Evolutionary conservation across 37 sponge, comb jelly and placozoan genomes (phyloP), one percentile per base, ranked within the genome.

Genomic region (Bolinopsis microptera): DNA sequence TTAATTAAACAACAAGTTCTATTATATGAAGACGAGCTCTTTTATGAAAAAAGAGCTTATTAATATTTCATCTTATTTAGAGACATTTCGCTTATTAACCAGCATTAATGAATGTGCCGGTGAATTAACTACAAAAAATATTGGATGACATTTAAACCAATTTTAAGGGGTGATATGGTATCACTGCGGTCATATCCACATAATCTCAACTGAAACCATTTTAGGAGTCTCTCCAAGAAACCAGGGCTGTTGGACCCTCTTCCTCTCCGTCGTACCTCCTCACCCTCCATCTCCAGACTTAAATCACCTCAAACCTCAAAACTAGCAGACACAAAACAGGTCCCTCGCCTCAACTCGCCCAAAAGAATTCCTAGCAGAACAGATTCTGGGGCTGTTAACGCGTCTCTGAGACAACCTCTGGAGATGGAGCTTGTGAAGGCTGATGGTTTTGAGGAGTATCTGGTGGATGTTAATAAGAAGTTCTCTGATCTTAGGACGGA

Each of bases 341-440:
- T n/a, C 16, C 74, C 74, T n/a, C 74, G 74, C 25, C 25, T 70
- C 74, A 70, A 70, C 74, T 70, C 74, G 21, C 28, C 74, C 74
- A 70, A 70, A 26, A 9, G 74, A n/a, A 8, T 70, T 5, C 1
- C 28, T 2, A n/a, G 2, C 26, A 28, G 3, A 3, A 26, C 74
- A 22, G 21, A 8, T 2, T 22, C 74, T 2, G 25, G 28, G 1
- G 26, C 25, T 2, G 26, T 8, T n/a, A 26, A 70, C 2, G 21
- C 30, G 25, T 70, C 74, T 5, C 26, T 70, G 26, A 70, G 74
- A n/a, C 74, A 70, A n/a, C 74, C 74, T 1, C 26, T 70, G 3
- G 74, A 70, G 2, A 70, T 26, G 25, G 74, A 22, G 28, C 74
- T 70, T 22, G 30, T 70, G 3, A 70, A 70, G 30, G 74, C 21